phyloP scores from a whole-genome alignment of 2,797 vertebrate genomes.

The Lateolabrax maculatus region DNA sequence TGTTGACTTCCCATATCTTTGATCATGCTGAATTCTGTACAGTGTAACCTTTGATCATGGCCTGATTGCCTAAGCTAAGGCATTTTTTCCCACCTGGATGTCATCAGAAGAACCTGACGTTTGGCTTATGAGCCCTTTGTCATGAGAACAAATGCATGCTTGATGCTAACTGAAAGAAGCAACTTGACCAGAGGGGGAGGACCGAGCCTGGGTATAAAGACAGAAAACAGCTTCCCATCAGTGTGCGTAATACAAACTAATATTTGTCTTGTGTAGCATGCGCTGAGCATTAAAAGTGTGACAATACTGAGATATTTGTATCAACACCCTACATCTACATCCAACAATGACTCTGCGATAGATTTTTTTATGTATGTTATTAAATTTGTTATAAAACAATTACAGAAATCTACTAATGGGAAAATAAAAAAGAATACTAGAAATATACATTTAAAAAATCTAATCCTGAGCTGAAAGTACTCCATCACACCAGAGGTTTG shows the following conservation, averaged over 20 bases:
- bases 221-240: neutral
- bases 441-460: slow-evolving; percentile 49
- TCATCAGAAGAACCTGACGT: neutral
- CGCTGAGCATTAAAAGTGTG: neutral
- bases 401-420: slow-evolving; percentile 20
- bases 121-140: neutral
- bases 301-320: neutral
- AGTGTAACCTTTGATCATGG: too few relatives aligned
- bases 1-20: too few relatives aligned
- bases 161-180: neutral
- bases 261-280: neutral
- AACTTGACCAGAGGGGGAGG: neutral
- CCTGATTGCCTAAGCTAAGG: neutral
- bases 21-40: too few relatives aligned
- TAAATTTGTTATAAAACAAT: slow-evolving; percentile 44
- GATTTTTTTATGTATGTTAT: slow-evolving; percentile 51
- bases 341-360: too few relatives aligned
- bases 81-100: neutral
- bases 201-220: neutral
- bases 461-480: slow-evolving; percentile 33
- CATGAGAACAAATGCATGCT: neutral
- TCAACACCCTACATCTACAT: too few relatives aligned
- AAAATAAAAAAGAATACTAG: slow-evolving; percentile 43
- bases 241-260: neutral
- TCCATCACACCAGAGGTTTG: slow-evolving; percentile 2